Evolutionary conservation across 2,113 vertebrate genomes (phyloP), one percentile per base, ranked within the genome.

Genomic region (Rhipidura dahli): DNA sequence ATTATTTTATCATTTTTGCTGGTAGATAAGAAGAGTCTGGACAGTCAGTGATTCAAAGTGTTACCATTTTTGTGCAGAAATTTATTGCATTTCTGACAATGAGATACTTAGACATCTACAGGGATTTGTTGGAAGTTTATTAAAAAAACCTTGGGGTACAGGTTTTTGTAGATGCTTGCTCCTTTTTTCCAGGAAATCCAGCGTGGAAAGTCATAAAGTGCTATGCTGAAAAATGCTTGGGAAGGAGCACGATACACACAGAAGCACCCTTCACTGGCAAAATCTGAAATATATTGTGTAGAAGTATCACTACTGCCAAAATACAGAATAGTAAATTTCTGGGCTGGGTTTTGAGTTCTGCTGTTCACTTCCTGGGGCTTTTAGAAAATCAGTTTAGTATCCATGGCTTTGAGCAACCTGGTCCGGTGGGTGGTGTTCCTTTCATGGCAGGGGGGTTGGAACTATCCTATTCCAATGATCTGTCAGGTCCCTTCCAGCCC

Each of bases 1-100:
- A 97, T 97, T 95, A 87, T 95, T 97, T 97, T 97, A 96, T 96
- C 75, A 90, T 69, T 96, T 97, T 84, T 96, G 65, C 54, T 92
- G 82, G 57, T 83, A 96, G 92, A 89, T 96, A 96, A 96, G 77
- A 96, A 91, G 87, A 95, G 89, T 72, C 31, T 79, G 17, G 85
- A 72, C 78, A 94, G 86, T 73, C 65, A 92, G 56, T 93, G 97
- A 95, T 97, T 95, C 91, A 96, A 92, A 96, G 49, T 94, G 86
- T 94, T 89, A 76, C 53, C 9, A 30, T 22, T 88, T 93, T 78
- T 83, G 57, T 93, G 60, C 83, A 89, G 88, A 88, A 90, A 84
- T 94, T 94, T 94, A 94, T 93, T 96, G 81, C 86, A 65, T 83
- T 90, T 79, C 45, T 93, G 87, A 95, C 95, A 95, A 88, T 75